A percentile compares a stretch with the other conserved stretches of the same genome.
Conservation (phyloP, 2,113 vertebrate genomes). For the Columba livia region DNA sequence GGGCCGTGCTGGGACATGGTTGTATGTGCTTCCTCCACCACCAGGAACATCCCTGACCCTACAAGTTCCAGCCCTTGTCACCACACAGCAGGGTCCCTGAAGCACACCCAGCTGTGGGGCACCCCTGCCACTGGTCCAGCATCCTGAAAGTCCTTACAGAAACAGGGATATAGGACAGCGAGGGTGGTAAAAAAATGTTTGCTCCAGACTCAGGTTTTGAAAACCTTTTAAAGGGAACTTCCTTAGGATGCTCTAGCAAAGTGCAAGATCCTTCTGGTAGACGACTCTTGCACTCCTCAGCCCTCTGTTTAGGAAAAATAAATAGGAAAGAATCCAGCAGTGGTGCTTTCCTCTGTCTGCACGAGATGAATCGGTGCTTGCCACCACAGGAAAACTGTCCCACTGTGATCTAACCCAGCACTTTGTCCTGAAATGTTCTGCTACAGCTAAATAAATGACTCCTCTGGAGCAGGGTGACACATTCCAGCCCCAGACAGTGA, state of each 20-base stretch:
- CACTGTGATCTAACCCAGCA: slow-evolving; percentile 43
- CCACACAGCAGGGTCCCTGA: background rate
- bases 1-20: accelerated
- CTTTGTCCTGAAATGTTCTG: slow-evolving; percentile 70
- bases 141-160: background rate
- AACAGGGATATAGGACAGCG: accelerated
- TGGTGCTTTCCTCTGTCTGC: background rate
- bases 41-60: background rate
- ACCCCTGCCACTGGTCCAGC: accelerated
- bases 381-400: slow-evolving; percentile 4
- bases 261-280: background rate
- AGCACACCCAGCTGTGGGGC: background rate
- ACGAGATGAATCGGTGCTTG: background rate
- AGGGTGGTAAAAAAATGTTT: background rate
- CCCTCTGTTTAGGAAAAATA: slow-evolving; percentile 65
- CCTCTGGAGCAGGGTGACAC: slow-evolving; percentile 47
- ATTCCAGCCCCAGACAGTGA: slow-evolving; percentile 57
- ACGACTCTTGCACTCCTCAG: background rate
- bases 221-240: background rate
- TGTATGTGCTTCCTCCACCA: background rate
- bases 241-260: background rate
- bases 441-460: slow-evolving; percentile 9
- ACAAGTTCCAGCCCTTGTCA: background rate
- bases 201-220: background rate
- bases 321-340: slow-evolving; percentile 65